Evolutionary conservation across 2,888 invertebrate species (phyloP).

Genomic region (Ormyrus pomaceus): DNA sequence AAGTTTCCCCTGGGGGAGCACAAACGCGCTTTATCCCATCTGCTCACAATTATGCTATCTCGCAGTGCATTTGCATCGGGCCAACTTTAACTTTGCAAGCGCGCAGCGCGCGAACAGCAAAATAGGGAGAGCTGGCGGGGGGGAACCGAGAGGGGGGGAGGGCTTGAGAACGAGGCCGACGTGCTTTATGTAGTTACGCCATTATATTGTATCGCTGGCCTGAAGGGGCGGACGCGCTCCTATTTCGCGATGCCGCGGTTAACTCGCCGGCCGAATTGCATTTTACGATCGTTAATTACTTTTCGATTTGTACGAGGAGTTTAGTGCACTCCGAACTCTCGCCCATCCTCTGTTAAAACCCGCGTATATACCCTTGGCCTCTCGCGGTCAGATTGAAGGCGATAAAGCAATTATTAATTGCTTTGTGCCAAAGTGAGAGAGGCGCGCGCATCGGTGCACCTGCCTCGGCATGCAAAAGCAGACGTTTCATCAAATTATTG

Average conservation of each 20-base stretch:
- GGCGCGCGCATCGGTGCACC: too few relatives aligned
- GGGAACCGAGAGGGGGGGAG: too few relatives aligned
- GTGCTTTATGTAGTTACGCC: not conserved
- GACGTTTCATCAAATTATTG: too few relatives aligned
- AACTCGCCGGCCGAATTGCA: constrained; percentile 55
- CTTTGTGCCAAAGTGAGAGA: not conserved
- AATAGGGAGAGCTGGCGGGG: too few relatives aligned
- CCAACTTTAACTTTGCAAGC: not conserved
- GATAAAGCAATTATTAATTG: constrained; percentile 25
- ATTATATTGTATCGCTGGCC: not conserved
- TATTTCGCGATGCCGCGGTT: constrained; percentile 38
- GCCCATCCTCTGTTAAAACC: not conserved
- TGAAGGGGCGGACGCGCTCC: not conserved
- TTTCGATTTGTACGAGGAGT: constrained; percentile 57
- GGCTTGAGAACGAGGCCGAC: too few relatives aligned
- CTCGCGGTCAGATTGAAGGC: too few relatives aligned
- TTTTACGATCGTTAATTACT: constrained; percentile 60
- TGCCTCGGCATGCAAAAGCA: too few relatives aligned
- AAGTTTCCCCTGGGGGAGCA: too few relatives aligned
- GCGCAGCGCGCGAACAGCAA: too few relatives aligned
- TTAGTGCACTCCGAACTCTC: not conserved
- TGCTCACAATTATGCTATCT: constrained; percentile 3
- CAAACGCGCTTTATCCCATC: not conserved
- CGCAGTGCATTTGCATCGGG: not conserved
- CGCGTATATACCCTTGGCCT: not conserved